Percentiles rank a stretch among this genome's conserved stretches.
Evolutionary conservation across 2,113 vertebrate genomes (phyloP).

Genomic region (Nycticryphes semicollaris): DNA sequence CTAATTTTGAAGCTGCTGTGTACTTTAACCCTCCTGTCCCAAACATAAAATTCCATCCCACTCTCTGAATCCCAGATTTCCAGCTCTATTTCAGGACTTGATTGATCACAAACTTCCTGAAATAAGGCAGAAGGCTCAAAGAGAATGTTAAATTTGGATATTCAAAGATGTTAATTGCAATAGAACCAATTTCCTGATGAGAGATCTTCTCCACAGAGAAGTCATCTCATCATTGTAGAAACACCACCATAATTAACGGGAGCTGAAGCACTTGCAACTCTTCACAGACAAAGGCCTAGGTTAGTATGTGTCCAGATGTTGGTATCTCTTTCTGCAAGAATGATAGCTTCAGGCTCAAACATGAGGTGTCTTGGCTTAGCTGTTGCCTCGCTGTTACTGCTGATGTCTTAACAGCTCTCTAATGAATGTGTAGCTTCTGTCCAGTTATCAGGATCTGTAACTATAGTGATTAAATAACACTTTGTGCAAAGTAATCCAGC

Average conservation of each 20-base stretch:
- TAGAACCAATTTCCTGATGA: conserved; percentile 53
- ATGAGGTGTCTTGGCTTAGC: neutral
- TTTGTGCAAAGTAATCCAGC: neutral
- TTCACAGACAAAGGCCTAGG: neutral
- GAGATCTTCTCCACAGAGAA: conserved; percentile 41
- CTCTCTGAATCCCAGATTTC: neutral
- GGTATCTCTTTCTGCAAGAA: neutral
- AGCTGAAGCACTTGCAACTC: conserved; percentile 10
- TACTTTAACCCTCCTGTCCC: neutral
- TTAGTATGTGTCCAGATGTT: conserved; percentile 1
- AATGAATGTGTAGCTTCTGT: neutral
- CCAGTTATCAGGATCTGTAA: neutral
- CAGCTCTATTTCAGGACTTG: conserved; percentile 38
- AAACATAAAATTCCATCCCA: neutral
- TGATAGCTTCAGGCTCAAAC: neutral
- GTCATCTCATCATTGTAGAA: conserved; percentile 52
- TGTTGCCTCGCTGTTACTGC: neutral
- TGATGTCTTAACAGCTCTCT: neutral
- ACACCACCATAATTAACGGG: conserved; percentile 28
- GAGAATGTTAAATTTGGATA: conserved; percentile 57
- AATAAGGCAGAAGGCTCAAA: conserved; percentile 49
- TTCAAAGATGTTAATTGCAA: conserved; percentile 60
- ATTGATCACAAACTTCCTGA: conserved; percentile 54
- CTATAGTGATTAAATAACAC: neutral
- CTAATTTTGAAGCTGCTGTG: neutral